Evolutionary conservation across 2,888 invertebrate species (phyloP).

Genomic region (Frankliniella intonsa): DNA sequence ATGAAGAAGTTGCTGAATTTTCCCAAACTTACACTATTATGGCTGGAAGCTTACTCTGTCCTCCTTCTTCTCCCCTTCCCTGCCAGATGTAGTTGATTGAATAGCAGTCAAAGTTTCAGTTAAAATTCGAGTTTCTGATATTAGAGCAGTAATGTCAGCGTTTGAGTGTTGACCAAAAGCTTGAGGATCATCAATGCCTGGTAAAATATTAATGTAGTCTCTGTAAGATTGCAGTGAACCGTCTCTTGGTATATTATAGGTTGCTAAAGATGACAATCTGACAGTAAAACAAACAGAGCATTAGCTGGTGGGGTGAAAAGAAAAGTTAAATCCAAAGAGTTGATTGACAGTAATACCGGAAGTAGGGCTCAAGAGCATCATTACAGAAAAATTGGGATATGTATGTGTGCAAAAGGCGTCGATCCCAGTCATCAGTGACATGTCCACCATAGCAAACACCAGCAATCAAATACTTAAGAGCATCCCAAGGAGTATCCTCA

Average conservation of each 20-base stretch:
- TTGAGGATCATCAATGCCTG: conserved; percentile 75
- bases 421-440: conserved; percentile 69
- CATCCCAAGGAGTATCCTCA: conserved; percentile 85
- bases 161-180: conserved; percentile 87
- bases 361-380: conserved; percentile 62
- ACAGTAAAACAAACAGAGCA: conserved; percentile 37
- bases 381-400: conserved; percentile 78
- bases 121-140: conserved; percentile 69
- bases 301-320: background rate
- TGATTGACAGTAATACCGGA: conserved; percentile 49
- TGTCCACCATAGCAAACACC: conserved; percentile 88
- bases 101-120: conserved; percentile 75
- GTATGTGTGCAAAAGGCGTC: conserved; percentile 72
- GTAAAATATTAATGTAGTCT: conserved; percentile 73
- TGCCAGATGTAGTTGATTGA: conserved; percentile 61
- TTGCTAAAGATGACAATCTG: conserved; percentile 66
- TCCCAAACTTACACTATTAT: conserved; percentile 33
- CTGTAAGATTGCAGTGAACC: conserved; percentile 75
- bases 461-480: conserved; percentile 79
- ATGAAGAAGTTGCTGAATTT: conserved; percentile 5
- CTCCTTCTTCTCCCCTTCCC: conserved; percentile 59
- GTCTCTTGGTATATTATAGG: conserved; percentile 79
- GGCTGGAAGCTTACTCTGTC: conserved; percentile 54
- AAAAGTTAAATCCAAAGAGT: background rate
- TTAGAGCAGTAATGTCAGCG: conserved; percentile 81